Base-by-base conservation (phyloP, 2,113 vertebrate species). In the Carollia perspicillata region DNA sequence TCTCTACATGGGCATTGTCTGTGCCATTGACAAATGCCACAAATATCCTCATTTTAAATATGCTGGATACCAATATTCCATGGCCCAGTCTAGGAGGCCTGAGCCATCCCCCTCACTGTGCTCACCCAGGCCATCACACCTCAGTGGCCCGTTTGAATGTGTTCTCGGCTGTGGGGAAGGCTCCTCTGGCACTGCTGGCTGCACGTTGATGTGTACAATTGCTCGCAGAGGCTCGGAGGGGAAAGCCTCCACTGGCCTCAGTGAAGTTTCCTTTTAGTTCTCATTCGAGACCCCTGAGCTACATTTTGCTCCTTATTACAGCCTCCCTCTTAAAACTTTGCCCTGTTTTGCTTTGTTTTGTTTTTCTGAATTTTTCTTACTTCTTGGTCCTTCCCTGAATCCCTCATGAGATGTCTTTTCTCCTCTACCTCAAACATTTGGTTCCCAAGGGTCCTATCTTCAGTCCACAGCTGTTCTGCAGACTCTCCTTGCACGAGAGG, bases 21-120 rank as follows among this genome's bases (percentile, higher is more conserved):
- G 8, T 2, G 23, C 20, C 22, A 40, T 53, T 37, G 30, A 6
- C 8, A 47, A 75, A 3, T 66, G 20, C 35, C 42, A n/a, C 72
- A 75, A 79, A 75, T 18, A 74, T 22, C 7, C 2, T 5, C 28
- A 28, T 55, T 8, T 85, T 35, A 80, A 60, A 33, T 68, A 26
- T 1, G 0, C 17, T 74, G 6, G 37, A 49, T 28, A 23, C 6
- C 22, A 79, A n/a, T 40, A 65, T 5, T 33, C 12, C 13, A 30
- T 4, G 1, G 8, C 1, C 58, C 33, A n/a, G 17, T 35, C 30
- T 79, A 11, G 0, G 9, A 35, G 7, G 4, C 6, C 7, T 53
- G 14, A 68, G 55, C 6, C 66, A 66, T 58, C 66, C 14, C n/a
- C 51, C 5, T 86, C 55, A 33, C 44, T 55, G n/a, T 49, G 13